Evolutionary conservation across 2,797 vertebrate species (phyloP), one percentile per base, ranked within the genome.

Genomic region (Cyclopterus lumpus): DNA sequence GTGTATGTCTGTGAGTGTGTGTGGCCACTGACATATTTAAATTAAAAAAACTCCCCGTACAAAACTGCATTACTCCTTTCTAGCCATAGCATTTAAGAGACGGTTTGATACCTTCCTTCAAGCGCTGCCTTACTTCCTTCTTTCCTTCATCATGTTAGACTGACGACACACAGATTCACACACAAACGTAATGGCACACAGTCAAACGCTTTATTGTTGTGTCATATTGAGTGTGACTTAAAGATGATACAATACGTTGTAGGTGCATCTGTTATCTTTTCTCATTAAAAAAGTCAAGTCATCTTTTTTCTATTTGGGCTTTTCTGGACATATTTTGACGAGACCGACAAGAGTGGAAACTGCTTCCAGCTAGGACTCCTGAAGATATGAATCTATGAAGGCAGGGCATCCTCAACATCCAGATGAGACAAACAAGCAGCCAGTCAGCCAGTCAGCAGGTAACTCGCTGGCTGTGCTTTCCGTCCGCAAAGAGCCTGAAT

Each of bases 401-500:
- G 42, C 22, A 42, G 60, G 40, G 16, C 32, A 24, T 1, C 61
- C 15, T 46, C 48, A 69, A 61, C 36, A 51, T 63, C 69, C 53
- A 74, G 66, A 86, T 24, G 49, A 81, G 26, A 79, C 51, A 72
- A 58, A 72, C 28, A 53, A 32, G 30, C 63, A 71, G 20, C 16
- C 62, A 76, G 1, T 5, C 20, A 49, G 48, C 5, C 16, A 42
- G 18, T 2, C 5, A 18, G 38, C 26, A 26, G 26, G 26, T 28
- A 28, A 30, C 28, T 0, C 5, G 2, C n/a, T 22, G 4, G 32
- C 60, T 36, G 7, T 44, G 70, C n/a, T 44, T 30, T 61, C 5
- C 4, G 63, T 12, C 71, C 80, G 42, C 66, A 8, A 88, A 91
- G 92, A 93, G 85, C 73, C 91, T 86, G 86, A 88, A 86, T 66